Conservation (phyloP, 2,888 invertebrate species). For the Hypomecis punctinalis region DNA sequence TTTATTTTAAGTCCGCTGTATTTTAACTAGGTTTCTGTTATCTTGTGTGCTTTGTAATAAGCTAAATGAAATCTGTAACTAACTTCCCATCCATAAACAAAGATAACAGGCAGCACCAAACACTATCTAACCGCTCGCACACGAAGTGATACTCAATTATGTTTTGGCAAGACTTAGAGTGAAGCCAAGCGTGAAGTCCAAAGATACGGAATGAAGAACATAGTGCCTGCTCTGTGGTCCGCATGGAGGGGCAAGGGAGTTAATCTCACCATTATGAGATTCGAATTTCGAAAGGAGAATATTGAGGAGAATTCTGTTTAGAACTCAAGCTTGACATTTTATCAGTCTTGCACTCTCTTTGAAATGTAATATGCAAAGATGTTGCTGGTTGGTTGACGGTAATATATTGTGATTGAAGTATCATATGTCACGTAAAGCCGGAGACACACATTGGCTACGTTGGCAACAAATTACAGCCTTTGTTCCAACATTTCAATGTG, state of each 20-base stretch:
- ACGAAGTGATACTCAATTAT: conserved; percentile 32
- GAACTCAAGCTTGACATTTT: background rate
- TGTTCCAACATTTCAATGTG: too few species aligned
- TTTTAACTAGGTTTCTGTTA: background rate
- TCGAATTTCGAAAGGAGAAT: conserved; percentile 5
- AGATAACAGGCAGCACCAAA: conserved; percentile 2
- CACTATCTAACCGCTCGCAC: conserved; percentile 16
- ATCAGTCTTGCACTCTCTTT: background rate
- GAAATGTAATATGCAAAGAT: background rate
- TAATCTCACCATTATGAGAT: conserved; percentile 23
- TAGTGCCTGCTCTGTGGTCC: conserved; percentile 14
- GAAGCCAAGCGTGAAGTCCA: conserved; percentile 28
- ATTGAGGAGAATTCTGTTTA: background rate
- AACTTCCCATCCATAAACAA: background rate
- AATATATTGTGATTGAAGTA: background rate
- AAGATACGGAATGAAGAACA: conserved; percentile 25
- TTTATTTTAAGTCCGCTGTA: too few species aligned
- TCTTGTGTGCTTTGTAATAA: background rate
- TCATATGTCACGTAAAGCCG: too few species aligned
- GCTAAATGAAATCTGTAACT: background rate
- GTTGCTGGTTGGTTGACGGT: background rate
- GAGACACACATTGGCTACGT: too few species aligned
- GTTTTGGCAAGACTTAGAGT: conserved; percentile 33
- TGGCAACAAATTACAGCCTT: too few species aligned
- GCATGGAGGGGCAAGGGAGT: conserved; percentile 12